Conservation (phyloP, 2,113 vertebrate species). For the Dicrurus megarhynchus region DNA sequence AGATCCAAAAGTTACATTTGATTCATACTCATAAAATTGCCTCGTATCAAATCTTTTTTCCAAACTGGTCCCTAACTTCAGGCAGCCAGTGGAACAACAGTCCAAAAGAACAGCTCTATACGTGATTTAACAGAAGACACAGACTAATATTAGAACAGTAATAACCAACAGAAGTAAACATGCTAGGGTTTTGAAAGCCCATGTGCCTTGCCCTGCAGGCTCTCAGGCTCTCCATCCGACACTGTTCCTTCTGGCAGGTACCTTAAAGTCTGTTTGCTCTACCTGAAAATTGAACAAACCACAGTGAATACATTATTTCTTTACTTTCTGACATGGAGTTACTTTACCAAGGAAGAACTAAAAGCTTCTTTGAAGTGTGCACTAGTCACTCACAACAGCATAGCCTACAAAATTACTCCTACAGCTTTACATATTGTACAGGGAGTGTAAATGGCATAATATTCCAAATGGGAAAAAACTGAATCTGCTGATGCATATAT, state of each 20-base stretch:
- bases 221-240: conserved; percentile 22
- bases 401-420: neutral
- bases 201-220: conserved; percentile 35
- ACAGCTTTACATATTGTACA: neutral
- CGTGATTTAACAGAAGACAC: conserved; percentile 65
- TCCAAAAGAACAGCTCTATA: conserved; percentile 60
- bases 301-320: conserved; percentile 46
- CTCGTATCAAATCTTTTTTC: neutral
- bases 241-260: conserved; percentile 42
- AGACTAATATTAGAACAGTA: conserved; percentile 59
- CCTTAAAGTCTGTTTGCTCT: conserved; percentile 57
- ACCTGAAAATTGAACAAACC: conserved; percentile 70
- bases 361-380: conserved; percentile 4
- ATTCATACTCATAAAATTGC: conserved; percentile 63
- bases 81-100: conserved; percentile 25
- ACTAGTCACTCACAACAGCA: neutral
- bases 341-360: conserved; percentile 39
- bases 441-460: conserved; percentile 1
- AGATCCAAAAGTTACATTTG: conserved; percentile 46
- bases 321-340: conserved; percentile 27
- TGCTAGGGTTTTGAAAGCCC: conserved; percentile 30
- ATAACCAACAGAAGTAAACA: conserved; percentile 63
- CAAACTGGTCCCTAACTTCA: conserved; percentile 47
- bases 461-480: neutral
- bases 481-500: neutral